Conservation (phyloP, 2,888 invertebrate genomes). For the Archips xylosteana region DNA sequence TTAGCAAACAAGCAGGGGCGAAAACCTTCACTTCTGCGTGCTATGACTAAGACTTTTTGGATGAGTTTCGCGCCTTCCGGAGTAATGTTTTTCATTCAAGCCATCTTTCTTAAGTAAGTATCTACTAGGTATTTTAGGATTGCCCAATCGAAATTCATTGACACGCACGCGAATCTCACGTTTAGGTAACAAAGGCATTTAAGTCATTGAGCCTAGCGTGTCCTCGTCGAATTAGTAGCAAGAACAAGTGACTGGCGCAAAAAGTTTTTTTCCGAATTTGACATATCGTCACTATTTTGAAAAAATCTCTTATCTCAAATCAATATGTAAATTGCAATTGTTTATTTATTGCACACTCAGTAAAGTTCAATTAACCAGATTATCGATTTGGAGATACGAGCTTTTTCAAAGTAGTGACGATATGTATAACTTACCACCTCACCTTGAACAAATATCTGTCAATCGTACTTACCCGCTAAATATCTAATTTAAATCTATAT, state of each 20-base stretch:
- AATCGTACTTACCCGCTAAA: no score
- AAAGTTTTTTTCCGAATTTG: slow-evolving; percentile 17
- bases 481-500: no score
- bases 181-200: slow-evolving; percentile 36
- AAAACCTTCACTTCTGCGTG: slow-evolving; percentile 87
- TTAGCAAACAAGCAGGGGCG: slow-evolving; percentile 82
- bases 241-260: slow-evolving; percentile 4
- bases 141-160: slow-evolving; percentile 46
- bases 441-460: no score
- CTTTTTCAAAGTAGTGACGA: no score
- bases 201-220: slow-evolving; percentile 22
- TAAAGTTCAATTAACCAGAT: no score
- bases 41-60: slow-evolving; percentile 89
- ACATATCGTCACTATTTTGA: no score
- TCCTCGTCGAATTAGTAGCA: slow-evolving; percentile 2
- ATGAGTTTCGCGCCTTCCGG: slow-evolving; percentile 88
- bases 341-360: no score
- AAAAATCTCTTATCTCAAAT: no score
- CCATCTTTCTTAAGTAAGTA: slow-evolving; percentile 80
- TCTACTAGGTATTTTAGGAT: slow-evolving; percentile 47
- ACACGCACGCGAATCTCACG: slow-evolving; percentile 32
- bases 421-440: no score
- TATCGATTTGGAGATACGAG: no score
- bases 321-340: no score
- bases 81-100: slow-evolving; percentile 86